A percentile compares a stretch with the other conserved stretches of the same genome.
These are phyloP conservation scores for Drosophila athabasca DNA, from an alignment of 1,140 invertebrate species.

Conservation along the genomic window DNA sequence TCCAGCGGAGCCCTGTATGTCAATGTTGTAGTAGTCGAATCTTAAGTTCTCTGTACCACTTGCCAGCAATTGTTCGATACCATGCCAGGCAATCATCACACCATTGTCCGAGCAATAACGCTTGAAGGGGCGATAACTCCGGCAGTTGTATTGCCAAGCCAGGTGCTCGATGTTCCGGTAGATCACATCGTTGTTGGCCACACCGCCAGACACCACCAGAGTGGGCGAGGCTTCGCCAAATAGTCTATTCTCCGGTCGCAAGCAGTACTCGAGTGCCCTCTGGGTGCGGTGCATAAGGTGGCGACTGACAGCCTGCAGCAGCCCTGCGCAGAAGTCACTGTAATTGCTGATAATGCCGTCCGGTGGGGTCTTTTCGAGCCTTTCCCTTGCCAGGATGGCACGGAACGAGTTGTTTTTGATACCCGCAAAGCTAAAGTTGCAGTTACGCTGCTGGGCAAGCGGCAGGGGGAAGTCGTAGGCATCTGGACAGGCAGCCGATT, in stretches of 20 bases:
- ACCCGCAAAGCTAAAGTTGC: constrained; percentile 94
- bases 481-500: constrained; percentile 86
- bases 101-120: constrained; percentile 98
- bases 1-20: constrained; percentile 84
- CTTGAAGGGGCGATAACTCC: constrained; percentile 90
- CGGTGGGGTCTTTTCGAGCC: constrained; percentile 84
- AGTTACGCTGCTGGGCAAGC: constrained; percentile 87
- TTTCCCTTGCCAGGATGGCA: constrained; percentile 87
- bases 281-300: constrained; percentile 93
- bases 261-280: constrained; percentile 91
- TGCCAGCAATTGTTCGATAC: constrained; percentile 89
- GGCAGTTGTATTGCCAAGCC: constrained; percentile 87
- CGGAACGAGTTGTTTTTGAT: constrained; percentile 86
- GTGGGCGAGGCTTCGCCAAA: constrained; percentile 85
- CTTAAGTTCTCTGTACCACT: constrained; percentile 83
- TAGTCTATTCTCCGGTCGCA: constrained; percentile 84
- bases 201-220: constrained; percentile 96
- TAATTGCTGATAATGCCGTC: constrained; percentile 91
- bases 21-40: constrained; percentile 84
- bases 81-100: constrained; percentile 99
- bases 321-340: constrained; percentile 93
- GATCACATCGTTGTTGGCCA: constrained; percentile 96
- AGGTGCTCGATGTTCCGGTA: constrained; percentile 88
- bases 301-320: constrained; percentile 89
- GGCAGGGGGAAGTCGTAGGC: constrained; percentile 88